Conservation (phyloP, 2,113 vertebrate species). For the Tympanuchus pallidicinctus region DNA sequence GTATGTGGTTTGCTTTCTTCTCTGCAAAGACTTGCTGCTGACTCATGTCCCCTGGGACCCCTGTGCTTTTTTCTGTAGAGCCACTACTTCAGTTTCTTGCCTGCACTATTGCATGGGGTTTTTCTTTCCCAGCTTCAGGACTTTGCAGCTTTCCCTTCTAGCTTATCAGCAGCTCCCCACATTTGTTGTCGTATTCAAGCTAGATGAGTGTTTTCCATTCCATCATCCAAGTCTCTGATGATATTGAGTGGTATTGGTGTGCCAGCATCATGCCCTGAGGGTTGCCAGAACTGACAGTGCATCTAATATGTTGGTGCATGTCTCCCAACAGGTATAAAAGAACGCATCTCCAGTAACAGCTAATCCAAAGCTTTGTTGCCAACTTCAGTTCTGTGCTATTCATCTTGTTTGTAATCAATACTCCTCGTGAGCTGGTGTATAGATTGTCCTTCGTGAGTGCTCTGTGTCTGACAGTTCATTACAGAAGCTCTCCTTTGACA, state of each 20-base stretch:
- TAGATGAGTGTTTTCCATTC: neutral
- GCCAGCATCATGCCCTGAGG: neutral
- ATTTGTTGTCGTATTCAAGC: neutral
- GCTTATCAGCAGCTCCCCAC: neutral
- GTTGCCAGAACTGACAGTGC: neutral
- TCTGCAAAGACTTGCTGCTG: neutral
- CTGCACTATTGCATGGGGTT: too few species aligned
- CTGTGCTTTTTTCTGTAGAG: neutral
- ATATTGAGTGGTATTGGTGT: neutral
- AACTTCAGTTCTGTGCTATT: neutral
- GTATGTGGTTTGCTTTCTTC: neutral
- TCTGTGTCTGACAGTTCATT: neutral
- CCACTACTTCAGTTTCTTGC: neutral
- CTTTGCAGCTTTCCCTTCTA: neutral
- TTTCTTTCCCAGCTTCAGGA: neutral
- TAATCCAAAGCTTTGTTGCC: neutral
- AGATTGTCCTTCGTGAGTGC: neutral
- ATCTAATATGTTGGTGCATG: neutral
- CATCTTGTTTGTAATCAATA: neutral
- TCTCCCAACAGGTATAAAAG: neutral
- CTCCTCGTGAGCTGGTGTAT: neutral
- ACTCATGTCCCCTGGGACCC: neutral
- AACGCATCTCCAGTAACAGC: neutral
- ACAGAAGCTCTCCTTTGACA: neutral
- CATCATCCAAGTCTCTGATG: neutral